These are phyloP conservation scores for Synanthedon andrenaeformis DNA, from an alignment of 2,888 invertebrate genomes.

Conservation along the genomic window DNA sequence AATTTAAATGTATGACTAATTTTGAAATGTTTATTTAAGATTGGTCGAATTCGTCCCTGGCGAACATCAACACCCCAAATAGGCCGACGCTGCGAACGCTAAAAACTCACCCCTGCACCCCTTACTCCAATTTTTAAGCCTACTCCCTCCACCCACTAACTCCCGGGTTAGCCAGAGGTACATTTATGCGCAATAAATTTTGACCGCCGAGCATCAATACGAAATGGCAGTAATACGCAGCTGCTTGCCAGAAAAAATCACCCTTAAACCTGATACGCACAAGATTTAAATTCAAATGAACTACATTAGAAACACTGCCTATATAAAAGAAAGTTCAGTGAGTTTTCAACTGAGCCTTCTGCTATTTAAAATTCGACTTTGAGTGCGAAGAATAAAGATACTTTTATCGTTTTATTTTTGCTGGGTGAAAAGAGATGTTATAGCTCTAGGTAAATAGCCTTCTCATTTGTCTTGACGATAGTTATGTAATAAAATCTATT, in stretches of 20 bases:
- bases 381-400: constrained; percentile 2
- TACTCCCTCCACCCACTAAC: constrained; percentile 62
- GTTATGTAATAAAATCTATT: constrained; percentile 53
- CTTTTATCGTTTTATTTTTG: background rate
- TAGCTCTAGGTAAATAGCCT: constrained; percentile 59
- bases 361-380: constrained; percentile 47
- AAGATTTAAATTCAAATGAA: constrained; percentile 14
- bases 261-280: constrained; percentile 13
- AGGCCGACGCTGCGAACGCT: constrained; percentile 65
- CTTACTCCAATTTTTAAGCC: constrained; percentile 68
- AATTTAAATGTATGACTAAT: too few relatives aligned
- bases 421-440: constrained; percentile 52
- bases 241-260: constrained; percentile 17
- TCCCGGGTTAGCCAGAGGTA: constrained; percentile 68
- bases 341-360: constrained; percentile 46
- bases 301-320: constrained; percentile 25
- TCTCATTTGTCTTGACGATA: constrained; percentile 64
- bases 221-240: constrained; percentile 44
- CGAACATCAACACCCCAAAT: constrained; percentile 62
- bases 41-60: constrained; percentile 1
- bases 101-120: constrained; percentile 65
- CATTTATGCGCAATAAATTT: constrained; percentile 72
- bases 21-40: background rate
- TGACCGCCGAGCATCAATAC: constrained; percentile 49
- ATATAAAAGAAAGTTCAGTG: constrained; percentile 55